Percentiles rank a stretch among this genome's conserved stretches.
phyloP scores from a whole-genome alignment of 2,113 vertebrate genomes.

The Campylomormyrus numenius region DNA sequence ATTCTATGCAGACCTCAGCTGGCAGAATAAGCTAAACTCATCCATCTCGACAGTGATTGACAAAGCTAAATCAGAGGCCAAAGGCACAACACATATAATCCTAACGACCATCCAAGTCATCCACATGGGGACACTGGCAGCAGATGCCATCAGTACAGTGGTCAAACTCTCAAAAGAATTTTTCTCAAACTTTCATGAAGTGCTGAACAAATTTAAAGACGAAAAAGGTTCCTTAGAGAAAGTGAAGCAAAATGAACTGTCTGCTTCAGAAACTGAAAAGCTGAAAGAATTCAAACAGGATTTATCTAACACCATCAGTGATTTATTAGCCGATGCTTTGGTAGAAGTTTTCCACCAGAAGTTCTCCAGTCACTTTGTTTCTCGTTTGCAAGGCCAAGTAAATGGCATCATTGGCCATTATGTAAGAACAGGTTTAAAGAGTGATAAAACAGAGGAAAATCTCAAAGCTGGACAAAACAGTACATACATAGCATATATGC shows the following conservation, averaged over 20 bases:
- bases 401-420: not conserved
- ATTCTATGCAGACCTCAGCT: not conserved
- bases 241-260: not conserved
- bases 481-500: conserved; percentile 5
- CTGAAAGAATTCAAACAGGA: conserved; percentile 21
- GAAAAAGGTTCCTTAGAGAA: not conserved
- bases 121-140: not conserved
- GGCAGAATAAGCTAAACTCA: conserved; percentile 3
- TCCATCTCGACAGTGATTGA: not conserved
- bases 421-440: conserved; percentile 10
- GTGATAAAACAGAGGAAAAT: not conserved
- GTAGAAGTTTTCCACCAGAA: conserved; percentile 26
- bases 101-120: not conserved
- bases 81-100: not conserved
- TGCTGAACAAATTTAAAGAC: not conserved
- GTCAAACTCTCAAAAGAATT: not conserved
- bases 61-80: not conserved
- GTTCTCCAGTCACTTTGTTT: conserved; percentile 26
- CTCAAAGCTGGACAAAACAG: conserved; percentile 19
- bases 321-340: conserved; percentile 6
- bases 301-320: not conserved
- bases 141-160: not conserved
- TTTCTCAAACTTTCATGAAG: not conserved
- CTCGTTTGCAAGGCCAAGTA: not conserved
- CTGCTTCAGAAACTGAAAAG: not conserved